Percentiles rank a stretch among this genome's conserved stretches.
Evolutionary conservation across 2,888 invertebrate species (phyloP).

Genomic region (Plagodis dolabraria): DNA sequence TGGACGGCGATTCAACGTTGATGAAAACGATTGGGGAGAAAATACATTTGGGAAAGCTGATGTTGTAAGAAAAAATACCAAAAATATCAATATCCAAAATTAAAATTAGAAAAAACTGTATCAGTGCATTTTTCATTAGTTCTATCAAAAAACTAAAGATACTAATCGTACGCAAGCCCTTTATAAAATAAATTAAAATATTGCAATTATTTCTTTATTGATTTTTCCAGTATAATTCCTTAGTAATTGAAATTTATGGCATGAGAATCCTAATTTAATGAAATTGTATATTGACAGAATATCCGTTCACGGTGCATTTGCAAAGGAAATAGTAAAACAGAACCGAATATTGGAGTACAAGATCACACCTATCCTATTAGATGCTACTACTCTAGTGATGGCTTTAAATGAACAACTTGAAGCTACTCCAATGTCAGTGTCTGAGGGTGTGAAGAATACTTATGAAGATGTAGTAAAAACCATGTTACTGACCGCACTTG

Average conservation of each 20-base stretch:
- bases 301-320: slow-evolving; percentile 74
- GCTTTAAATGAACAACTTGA: slow-evolving; percentile 66
- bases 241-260: no score
- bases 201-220: no score
- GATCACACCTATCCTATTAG: slow-evolving; percentile 64
- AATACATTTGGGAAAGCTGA: slow-evolving; percentile 62
- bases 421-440: slow-evolving; percentile 45
- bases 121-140: background rate
- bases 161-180: no score
- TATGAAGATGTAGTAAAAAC: slow-evolving; percentile 61
- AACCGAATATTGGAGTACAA: slow-evolving; percentile 72
- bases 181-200: no score
- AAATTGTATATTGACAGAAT: slow-evolving; percentile 54
- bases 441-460: slow-evolving; percentile 49
- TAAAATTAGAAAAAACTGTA: background rate
- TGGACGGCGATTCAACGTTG: slow-evolving; percentile 56
- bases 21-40: slow-evolving; percentile 57
- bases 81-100: background rate
- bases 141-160: no score
- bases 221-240: background rate
- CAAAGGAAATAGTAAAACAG: slow-evolving; percentile 75
- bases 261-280: background rate
- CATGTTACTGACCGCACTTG: slow-evolving; percentile 61
- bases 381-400: slow-evolving; percentile 55
- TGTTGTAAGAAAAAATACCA: slow-evolving; percentile 61